Conservation (phyloP, 2,888 invertebrate species). For the Ectemnius cavifrons region DNA sequence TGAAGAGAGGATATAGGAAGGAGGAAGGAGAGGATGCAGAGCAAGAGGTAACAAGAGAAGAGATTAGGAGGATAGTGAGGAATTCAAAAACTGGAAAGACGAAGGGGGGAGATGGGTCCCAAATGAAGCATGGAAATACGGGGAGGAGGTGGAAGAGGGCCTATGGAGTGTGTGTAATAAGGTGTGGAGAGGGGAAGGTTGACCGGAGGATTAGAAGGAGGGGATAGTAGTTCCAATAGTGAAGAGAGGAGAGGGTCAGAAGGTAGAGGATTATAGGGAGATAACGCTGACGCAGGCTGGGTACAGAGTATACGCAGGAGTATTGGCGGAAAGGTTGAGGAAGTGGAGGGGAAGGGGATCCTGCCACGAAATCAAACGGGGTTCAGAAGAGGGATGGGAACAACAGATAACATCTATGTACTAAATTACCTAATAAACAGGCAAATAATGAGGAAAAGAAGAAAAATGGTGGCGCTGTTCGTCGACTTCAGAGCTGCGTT, state of each 20-base stretch:
- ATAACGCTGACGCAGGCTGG: background rate
- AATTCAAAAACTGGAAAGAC: background rate
- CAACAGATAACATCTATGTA: no score
- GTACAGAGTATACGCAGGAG: no score
- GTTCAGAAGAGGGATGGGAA: no score
- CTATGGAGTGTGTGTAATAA: background rate
- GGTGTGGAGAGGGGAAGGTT: conserved; percentile 15
- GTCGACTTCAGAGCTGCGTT: no score
- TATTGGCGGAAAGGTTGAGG: no score
- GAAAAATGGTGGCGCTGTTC: no score
- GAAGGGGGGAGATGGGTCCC: background rate
- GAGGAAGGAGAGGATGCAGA: background rate
- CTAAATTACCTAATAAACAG: conserved; percentile 2
- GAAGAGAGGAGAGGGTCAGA: conserved; percentile 30
- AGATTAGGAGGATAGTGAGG: background rate
- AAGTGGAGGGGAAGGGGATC: no score
- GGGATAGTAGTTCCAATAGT: conserved; percentile 15
- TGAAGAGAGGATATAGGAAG: background rate
- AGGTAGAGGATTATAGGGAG: conserved; percentile 1
- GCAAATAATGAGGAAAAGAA: background rate
- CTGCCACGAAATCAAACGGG: no score
- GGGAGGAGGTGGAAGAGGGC: background rate
- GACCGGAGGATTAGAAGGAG: conserved; percentile 16
- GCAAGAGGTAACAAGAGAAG: background rate
- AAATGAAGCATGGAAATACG: background rate